Evolutionary conservation across 2,888 invertebrate genomes (phyloP).

Genomic region (Meandrusa payeni): DNA sequence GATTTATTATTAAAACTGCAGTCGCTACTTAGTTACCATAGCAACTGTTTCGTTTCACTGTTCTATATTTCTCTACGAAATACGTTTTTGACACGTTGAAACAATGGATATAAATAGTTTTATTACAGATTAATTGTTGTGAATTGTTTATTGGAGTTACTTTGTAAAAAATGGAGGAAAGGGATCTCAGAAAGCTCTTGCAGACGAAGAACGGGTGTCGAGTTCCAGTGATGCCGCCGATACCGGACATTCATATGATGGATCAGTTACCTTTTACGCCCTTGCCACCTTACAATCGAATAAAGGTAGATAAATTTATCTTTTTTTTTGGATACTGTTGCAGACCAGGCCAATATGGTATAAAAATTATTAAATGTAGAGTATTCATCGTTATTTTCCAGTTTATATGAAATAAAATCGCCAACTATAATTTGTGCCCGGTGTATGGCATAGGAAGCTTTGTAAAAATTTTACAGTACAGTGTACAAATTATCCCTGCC

Average conservation of each 20-base stretch:
- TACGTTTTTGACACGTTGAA: not conserved
- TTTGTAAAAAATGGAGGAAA: constrained; percentile 59
- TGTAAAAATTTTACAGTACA: too few relatives aligned
- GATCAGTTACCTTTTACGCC: constrained; percentile 63
- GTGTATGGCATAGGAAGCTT: too few relatives aligned
- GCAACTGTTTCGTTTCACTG: not conserved
- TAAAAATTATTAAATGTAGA: too few relatives aligned
- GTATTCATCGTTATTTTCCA: too few relatives aligned
- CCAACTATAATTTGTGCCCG: too few relatives aligned
- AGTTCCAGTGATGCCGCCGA: constrained; percentile 59
- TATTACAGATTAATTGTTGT: too few relatives aligned
- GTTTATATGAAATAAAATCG: too few relatives aligned
- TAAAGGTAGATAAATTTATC: constrained; percentile 51
- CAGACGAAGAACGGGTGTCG: constrained; percentile 70
- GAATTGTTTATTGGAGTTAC: not conserved
- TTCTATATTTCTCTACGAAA: constrained; percentile 1
- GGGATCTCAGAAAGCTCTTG: constrained; percentile 63
- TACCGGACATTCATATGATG: constrained; percentile 62
- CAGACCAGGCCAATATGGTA: too few relatives aligned
- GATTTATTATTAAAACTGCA: constrained; percentile 9
- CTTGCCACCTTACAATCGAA: constrained; percentile 63
- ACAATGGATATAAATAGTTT: not conserved
- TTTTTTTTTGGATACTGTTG: too few relatives aligned
- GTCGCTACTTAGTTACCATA: constrained; percentile 11
- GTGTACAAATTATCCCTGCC: too few relatives aligned